Conservation (phyloP, 2,797 vertebrate genomes). For the Parambassis ranga region DNA sequence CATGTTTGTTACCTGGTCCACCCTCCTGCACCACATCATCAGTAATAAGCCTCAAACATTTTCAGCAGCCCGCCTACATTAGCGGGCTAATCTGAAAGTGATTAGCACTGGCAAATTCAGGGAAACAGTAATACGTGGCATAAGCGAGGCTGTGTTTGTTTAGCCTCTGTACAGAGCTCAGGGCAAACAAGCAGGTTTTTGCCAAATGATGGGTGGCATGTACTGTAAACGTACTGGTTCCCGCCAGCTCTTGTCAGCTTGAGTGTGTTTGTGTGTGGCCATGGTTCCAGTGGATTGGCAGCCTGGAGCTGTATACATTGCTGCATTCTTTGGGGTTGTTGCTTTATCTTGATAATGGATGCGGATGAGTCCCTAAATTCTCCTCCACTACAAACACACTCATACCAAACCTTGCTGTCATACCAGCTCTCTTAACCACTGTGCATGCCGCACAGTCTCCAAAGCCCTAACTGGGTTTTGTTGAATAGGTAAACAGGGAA, state of each 20-base stretch:
- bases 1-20: conserved; percentile 45
- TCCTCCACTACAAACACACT: neutral
- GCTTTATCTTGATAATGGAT: conserved; percentile 33
- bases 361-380: conserved; percentile 21
- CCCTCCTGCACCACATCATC: conserved; percentile 53
- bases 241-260: conserved; percentile 28
- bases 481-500: conserved; percentile 29
- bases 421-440: conserved; percentile 1
- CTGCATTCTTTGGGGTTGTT: conserved; percentile 48
- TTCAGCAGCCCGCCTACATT: conserved; percentile 46
- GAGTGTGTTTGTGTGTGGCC: conserved; percentile 64
- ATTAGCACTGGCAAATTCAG: conserved; percentile 71
- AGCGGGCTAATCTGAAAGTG: conserved; percentile 48
- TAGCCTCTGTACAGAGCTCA: conserved; percentile 61
- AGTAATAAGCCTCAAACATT: conserved; percentile 65
- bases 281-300: conserved; percentile 57
- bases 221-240: conserved; percentile 62
- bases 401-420: conserved; percentile 14
- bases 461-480: conserved; percentile 14
- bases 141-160: conserved; percentile 67
- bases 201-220: conserved; percentile 70
- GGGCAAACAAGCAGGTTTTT: conserved; percentile 62
- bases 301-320: conserved; percentile 44
- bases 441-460: neutral
- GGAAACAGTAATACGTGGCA: conserved; percentile 65